Conservation (phyloP, 1,140 invertebrate genomes). For the Meloidogyne floridensis region DNA sequence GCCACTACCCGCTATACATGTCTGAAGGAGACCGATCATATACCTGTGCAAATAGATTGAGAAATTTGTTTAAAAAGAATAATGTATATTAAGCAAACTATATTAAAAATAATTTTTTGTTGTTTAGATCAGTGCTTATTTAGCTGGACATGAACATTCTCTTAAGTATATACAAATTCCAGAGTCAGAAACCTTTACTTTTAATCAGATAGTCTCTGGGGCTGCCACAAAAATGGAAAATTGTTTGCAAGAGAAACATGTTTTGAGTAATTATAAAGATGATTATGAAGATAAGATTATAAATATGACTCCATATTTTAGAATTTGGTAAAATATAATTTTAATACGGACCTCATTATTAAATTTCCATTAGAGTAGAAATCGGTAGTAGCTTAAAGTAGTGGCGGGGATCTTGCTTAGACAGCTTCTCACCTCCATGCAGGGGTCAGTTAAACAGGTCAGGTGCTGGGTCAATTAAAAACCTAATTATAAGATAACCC, state of each 20-base stretch:
- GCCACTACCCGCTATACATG: slow-evolving; percentile 22
- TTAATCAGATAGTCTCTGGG: slow-evolving; percentile 10
- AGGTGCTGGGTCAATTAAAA: too few relatives aligned
- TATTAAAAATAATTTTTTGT: neutral
- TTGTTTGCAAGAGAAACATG: slow-evolving; percentile 6
- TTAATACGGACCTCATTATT: too few relatives aligned
- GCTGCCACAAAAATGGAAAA: slow-evolving; percentile 24
- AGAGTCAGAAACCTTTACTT: neutral
- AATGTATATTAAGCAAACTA: neutral
- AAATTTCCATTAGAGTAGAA: too few relatives aligned
- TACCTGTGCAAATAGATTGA: neutral
- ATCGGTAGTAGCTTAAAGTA: too few relatives aligned
- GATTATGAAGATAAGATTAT: neutral
- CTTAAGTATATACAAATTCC: neutral
- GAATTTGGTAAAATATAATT: neutral
- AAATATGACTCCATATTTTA: neutral
- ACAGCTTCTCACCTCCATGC: too few relatives aligned
- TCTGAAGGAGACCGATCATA: neutral
- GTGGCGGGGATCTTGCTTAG: too few relatives aligned
- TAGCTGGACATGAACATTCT: slow-evolving; percentile 27
- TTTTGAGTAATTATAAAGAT: neutral
- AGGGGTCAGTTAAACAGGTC: too few relatives aligned
- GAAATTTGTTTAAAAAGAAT: neutral
- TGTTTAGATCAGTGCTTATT: slow-evolving; percentile 18
- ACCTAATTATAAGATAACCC: too few relatives aligned